Base-by-base conservation (phyloP, 2,888 invertebrate genomes). In the Brachycybe producta region DNA sequence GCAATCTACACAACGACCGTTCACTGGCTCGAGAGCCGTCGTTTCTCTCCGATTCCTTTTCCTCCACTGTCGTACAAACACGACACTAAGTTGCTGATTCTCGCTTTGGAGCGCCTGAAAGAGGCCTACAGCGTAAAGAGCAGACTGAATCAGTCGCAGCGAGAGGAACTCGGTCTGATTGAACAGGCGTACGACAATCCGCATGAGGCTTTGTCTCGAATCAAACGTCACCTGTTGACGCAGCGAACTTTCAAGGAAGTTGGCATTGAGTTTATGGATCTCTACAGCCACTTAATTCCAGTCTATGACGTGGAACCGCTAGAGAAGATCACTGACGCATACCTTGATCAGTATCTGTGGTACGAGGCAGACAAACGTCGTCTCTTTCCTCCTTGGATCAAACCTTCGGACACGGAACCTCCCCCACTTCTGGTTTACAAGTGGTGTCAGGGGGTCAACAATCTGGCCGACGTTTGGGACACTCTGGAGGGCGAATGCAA, bases 1-100 rank as follows among this genome's bases (percentile, higher is more conserved):
- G 98, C 98, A 27, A 98, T 99, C 64, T 99, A 98, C 68, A 98
- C 98, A 0, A 98, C 97, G 1, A 97, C 97, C 2, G 98, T 99
- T 1, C 98, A 99, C 72, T 99, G 98, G 98, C 73, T 99, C 56
- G 98, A 99, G 67, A 95, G 94, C 0, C 75, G 98, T 41, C 76
- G 98, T 57, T 99, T 99, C 71, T 95, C 97, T 1, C 98, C 98
- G 0, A 98, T 99, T 61, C 98, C 98, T 0, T 99, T 99, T 72
- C 98, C 98, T 2, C 98, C 98, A 0, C 75, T 99, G 0, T 95
- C 97, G 0, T 99, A 99, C 73, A 99, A 99, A 64, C 98, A 99
- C 68, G 98, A 99, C 72, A 99, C 98, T 0, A 98, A 98, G 65
- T 74, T 99, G 45, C 75, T 99, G 15, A 99, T 99, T 65, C 73